Base-by-base conservation (phyloP, 2,797 vertebrate genomes). In the Platalea minor region DNA sequence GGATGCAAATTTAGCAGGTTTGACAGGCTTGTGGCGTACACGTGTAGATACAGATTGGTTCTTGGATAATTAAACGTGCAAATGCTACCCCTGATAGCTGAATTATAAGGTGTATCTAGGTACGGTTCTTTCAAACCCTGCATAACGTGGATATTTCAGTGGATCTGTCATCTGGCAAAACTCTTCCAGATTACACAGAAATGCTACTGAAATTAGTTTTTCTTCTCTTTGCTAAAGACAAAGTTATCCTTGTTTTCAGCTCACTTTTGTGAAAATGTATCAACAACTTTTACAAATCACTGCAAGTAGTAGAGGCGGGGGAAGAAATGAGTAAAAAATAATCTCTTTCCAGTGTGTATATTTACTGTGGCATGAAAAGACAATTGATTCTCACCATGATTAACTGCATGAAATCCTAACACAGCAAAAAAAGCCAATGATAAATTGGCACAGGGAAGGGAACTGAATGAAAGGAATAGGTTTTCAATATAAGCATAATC, bases 391-490 rank as follows among this genome's bases (percentile, higher is more conserved):
- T 91, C 19, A 35, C 53, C 4, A 15, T 45, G 64, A 93, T 88
- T 92, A 89, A 85, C 88, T 68, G 68, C 68, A 93, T 92, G 75
- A 80, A 92, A 85, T 89, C 75, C 77, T 89, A 78, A 85, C n/a
- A 61, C 88, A 65, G 84, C 54, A 82, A 93, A 95, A 92, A 92
- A 89, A 79, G 17, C 53, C 84, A 72, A n/a, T 87, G 94, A 95
- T 77, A 95, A 96, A 95, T 78, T 94, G 81, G 91, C 64, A 54
- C 26, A 54, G 68, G 84, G 76, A 91, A 81, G 33, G 50, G 79
- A 67, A 68, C 14, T 41, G 89, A 95, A 88, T 95, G 91, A 96
- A 97, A 95, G 96, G 91, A 93, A 85, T 70, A 69, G 86, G 68
- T 96, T 96, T 94, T 95, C 94, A 92, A 75, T 93, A 86, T 91